Percentiles rank a stretch among this genome's conserved stretches.
Conservation (phyloP, 1,140 invertebrate genomes). For the Saccostrea cuccullata region DNA sequence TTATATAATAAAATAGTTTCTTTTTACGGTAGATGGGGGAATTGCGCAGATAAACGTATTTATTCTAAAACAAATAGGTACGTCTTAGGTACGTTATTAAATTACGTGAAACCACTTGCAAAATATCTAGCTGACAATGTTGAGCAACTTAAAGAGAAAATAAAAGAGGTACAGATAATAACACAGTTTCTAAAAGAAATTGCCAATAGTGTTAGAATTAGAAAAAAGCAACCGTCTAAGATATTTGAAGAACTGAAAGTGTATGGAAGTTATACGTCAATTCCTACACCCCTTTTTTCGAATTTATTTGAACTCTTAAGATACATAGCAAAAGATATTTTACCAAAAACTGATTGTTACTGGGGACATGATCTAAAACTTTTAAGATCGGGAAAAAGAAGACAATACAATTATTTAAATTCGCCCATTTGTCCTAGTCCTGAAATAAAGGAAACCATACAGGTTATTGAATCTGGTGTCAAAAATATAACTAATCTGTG, state of each 20-base stretch:
- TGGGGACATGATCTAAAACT: not conserved
- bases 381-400: not conserved
- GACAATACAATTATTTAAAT: too few species aligned
- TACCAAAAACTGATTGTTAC: constrained; percentile 9
- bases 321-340: not conserved
- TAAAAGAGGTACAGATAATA: not conserved
- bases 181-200: not conserved
- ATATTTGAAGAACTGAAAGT: not conserved
- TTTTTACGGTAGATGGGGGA: not conserved
- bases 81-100: not conserved
- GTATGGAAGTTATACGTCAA: not conserved
- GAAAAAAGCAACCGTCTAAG: not conserved
- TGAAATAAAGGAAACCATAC: too few species aligned
- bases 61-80: not conserved
- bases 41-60: not conserved
- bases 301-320: not conserved
- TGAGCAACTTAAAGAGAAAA: not conserved
- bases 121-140: not conserved
- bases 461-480: too few species aligned
- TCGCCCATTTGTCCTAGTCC: too few species aligned
- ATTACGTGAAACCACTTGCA: not conserved
- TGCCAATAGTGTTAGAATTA: not conserved
- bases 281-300: not conserved
- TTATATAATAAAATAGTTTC: not conserved
- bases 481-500: too few species aligned